Percentiles rank a stretch among this genome's conserved stretches.
These are phyloP conservation scores for Octodon degus DNA, from an alignment of 2,113 vertebrate species.

Conservation along the genomic window DNA sequence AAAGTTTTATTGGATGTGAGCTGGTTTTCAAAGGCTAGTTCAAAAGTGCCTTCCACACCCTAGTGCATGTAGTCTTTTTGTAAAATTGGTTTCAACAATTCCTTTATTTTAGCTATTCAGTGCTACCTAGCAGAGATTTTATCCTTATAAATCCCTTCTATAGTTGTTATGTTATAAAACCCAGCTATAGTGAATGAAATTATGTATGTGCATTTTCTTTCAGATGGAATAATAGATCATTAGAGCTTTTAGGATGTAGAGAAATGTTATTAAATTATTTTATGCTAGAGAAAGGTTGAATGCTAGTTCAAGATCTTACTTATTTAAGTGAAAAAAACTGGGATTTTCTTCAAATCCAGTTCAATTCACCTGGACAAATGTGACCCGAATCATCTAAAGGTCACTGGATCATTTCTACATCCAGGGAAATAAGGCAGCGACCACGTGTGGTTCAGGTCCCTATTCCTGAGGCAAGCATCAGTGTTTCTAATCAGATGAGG, in stretches of 20 bases:
- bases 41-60: not conserved
- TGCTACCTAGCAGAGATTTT: not conserved
- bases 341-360: not conserved
- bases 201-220: not conserved
- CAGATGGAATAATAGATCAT: not conserved
- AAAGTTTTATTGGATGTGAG: constrained; percentile 19
- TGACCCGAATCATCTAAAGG: not conserved
- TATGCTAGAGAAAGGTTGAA: not conserved
- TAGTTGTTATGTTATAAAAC: constrained; percentile 45
- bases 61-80: not conserved
- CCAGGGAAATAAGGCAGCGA: not conserved
- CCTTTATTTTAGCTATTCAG: constrained; percentile 48
- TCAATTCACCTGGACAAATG: not conserved
- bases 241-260: not conserved
- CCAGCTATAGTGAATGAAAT: not conserved
- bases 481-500: not conserved
- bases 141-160: not conserved
- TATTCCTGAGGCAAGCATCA: not conserved
- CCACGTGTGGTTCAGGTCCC: not conserved
- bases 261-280: constrained; percentile 18
- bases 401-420: not conserved
- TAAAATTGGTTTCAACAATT: constrained; percentile 27
- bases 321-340: not conserved
- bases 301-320: not conserved
- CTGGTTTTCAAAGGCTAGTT: constrained; percentile 54